Conservation (phyloP, 2,797 vertebrate species). For the Heliangelus exortis region DNA sequence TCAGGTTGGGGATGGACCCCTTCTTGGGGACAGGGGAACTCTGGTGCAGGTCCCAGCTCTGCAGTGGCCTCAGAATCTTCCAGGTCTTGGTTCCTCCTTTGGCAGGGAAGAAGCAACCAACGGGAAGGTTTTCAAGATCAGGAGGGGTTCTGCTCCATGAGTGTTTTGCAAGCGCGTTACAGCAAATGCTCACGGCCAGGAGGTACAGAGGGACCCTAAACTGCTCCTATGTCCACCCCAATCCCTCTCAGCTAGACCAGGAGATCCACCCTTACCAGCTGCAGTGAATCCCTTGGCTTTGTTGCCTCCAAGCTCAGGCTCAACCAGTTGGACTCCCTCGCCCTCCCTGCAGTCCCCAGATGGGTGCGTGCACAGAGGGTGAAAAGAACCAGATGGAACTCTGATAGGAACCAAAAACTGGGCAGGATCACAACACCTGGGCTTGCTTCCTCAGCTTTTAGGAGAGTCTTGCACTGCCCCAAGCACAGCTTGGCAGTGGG, state of each 20-base stretch:
- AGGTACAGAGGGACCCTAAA: rapidly evolving
- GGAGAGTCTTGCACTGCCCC: not conserved
- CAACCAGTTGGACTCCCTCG: rapidly evolving
- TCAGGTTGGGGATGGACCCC: not conserved
- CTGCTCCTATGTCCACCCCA: rapidly evolving
- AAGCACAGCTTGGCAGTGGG: not conserved
- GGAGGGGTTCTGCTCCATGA: rapidly evolving
- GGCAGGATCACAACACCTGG: not conserved
- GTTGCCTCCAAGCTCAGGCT: not conserved
- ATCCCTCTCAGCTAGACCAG: not conserved
- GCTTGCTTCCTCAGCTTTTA: rapidly evolving
- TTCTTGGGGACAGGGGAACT: not conserved
- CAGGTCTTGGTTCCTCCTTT: not conserved
- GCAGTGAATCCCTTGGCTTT: not conserved
- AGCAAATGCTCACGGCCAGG: not conserved
- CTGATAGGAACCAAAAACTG: rapidly evolving
- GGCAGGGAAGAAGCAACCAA: not conserved
- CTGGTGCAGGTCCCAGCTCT: not conserved
- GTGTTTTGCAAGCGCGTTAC: not conserved
- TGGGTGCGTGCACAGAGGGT: not conserved
- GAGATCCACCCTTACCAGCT: not conserved
- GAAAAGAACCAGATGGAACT: not conserved
- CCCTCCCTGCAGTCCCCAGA: not conserved
- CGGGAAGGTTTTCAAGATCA: not conserved
- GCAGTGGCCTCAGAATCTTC: not conserved